Evolutionary conservation across 2,888 invertebrate species (phyloP).

Genomic region (Chaitophorus viminalis): DNA sequence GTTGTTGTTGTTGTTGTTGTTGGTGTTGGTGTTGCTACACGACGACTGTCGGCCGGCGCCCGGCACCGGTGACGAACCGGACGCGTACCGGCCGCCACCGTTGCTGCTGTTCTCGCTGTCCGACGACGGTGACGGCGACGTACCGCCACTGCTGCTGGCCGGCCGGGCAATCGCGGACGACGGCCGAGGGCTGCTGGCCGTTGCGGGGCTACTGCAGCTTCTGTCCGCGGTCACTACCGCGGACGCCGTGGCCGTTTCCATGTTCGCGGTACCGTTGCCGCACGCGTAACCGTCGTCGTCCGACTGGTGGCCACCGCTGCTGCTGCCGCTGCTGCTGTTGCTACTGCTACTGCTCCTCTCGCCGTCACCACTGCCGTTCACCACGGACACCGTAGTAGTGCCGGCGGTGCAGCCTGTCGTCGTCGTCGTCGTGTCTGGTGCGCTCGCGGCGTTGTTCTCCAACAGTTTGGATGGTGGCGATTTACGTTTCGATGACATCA

Average conservation of each 20-base stretch:
- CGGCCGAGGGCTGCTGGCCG: conserved; percentile 19
- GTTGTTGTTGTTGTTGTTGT: conserved; percentile 4
- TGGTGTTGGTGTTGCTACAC: neutral
- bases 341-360: conserved; percentile 59
- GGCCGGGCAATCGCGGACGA: conserved; percentile 19
- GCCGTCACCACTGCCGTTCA: conserved; percentile 51
- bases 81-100: conserved; percentile 58
- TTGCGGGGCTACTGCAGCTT: conserved; percentile 24
- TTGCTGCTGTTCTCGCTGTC: conserved; percentile 56
- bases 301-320: conserved; percentile 65
- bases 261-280: conserved; percentile 67
- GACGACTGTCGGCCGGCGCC: conserved; percentile 33
- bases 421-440: conserved; percentile 38
- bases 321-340: conserved; percentile 64
- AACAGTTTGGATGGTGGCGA: conserved; percentile 92
- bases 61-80: conserved; percentile 23
- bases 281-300: conserved; percentile 65
- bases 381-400: conserved; percentile 62
- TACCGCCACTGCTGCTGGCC: conserved; percentile 47
- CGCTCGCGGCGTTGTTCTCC: conserved; percentile 76
- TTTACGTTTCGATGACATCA: conserved; percentile 97
- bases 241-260: conserved; percentile 62
- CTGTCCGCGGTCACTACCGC: conserved; percentile 32
- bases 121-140: conserved; percentile 47
- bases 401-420: conserved; percentile 68